Percentiles rank a stretch among this genome's conserved stretches.
Evolutionary conservation across 2,888 invertebrate species (phyloP).

Genomic region (Drosophila rubida): DNA sequence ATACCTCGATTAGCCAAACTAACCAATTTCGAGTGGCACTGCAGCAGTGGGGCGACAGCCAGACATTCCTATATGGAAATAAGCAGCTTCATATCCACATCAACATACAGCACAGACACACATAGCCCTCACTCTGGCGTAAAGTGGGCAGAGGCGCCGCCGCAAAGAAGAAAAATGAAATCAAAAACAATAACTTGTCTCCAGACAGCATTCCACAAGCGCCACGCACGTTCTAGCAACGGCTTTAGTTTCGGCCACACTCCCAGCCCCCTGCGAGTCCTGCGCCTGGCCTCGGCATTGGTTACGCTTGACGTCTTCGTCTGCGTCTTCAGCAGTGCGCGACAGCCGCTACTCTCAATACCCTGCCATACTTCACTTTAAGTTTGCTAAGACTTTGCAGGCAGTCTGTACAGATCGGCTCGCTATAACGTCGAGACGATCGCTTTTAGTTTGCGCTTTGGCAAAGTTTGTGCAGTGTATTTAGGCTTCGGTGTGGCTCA

Average conservation of each 20-base stretch:
- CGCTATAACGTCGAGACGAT: too few species aligned
- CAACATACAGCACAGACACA: constrained; percentile 15
- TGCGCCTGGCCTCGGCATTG: constrained; percentile 29
- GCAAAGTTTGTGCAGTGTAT: neutral
- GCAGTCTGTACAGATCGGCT: too few species aligned
- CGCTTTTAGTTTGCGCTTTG: neutral
- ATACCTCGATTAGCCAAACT: constrained; percentile 76
- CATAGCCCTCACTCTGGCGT: constrained; percentile 34
- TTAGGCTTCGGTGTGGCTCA: neutral
- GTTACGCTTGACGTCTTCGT: constrained; percentile 69
- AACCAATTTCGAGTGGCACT: constrained; percentile 64
- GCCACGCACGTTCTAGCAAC: constrained; percentile 64
- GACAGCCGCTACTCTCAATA: neutral
- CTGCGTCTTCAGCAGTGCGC: constrained; percentile 44
- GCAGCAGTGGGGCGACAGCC: neutral
- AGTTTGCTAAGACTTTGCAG: too few species aligned
- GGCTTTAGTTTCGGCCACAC: constrained; percentile 26
- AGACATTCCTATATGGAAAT: constrained; percentile 68
- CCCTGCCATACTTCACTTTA: too few species aligned
- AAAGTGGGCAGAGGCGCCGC: constrained; percentile 43
- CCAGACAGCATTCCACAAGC: constrained; percentile 78
- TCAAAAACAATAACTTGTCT: constrained; percentile 81
- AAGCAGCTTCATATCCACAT: constrained; percentile 53
- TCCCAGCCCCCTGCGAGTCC: neutral
- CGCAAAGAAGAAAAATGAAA: constrained; percentile 76